Base-by-base conservation (phyloP, 2,888 invertebrate genomes). In the Tetheella fluctuosa region DNA sequence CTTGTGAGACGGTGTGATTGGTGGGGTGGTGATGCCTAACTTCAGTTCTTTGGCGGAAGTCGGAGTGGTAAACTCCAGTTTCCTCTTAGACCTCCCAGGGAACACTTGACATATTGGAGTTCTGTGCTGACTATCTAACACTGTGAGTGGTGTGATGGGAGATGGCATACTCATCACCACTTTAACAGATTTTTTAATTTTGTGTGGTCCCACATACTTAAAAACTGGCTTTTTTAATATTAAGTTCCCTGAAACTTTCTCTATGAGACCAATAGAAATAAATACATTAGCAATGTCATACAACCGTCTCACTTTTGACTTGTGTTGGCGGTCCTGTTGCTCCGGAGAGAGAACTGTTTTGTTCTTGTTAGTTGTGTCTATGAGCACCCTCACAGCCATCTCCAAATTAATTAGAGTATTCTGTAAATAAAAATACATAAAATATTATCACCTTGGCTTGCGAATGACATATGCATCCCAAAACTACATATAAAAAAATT, bases 201-300 rank as follows among this genome's bases (percentile, higher is more conserved):
- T 88, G 57, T 84, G 83, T 39, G 94, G 94, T 54, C 95, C 95
- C 64, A 94, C 94, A 87, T 95, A 96, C 74, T 93, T 93, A 83
- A 95, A 96, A 63, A 95, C 95, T 65, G 95, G 95, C 79, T 95
- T 95, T 73, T 95, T 94, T 74, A 95, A 91, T 82, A 86, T 94
- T 86, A 88, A 94, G 70, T 93, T 93, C 71, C 94, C 94, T 62
- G 94, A 94, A 63, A 96, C 95, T 84, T 96, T 96, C 79, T 94
- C 94, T 78, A 96, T 96, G 69, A 96, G 94, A 72, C 95, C 95
- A 81, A 96, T 94, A 64, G 96, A 96, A 69, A 96, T 95, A 73
- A 96, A 93, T 69, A 96, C 96, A 86, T 96, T 96, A 63, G 96
- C 96, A 74, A 96, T 96, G 83, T 96, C 96, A 85, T 96, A 96